Base-by-base conservation (phyloP, 2,888 invertebrate genomes). In the Drepana falcataria region DNA sequence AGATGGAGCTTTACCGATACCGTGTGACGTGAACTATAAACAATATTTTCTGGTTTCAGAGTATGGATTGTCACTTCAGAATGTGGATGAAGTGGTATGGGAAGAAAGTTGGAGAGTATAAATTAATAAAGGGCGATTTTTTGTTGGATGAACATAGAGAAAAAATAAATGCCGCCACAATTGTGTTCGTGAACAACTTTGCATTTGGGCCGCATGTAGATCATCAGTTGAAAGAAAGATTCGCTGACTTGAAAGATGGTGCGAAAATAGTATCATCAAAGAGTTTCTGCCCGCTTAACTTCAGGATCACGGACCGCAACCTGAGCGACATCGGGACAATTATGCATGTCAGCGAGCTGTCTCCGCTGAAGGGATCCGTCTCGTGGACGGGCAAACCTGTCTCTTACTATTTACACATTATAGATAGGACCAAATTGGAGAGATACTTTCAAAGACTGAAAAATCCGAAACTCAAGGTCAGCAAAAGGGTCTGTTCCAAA, bases 301-400 rank as follows among this genome's bases (percentile, higher is more conserved):
- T 99, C 92, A 94, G 99, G 67, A 98, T 99, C 81, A 99, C 98
- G 40, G 99, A 99, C 86, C 93, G 99, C 80, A 99, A 99, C 90
- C 93, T 99, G 60, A 97, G 96, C 88, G 99, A 99, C 91, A 98
- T 99, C 80, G 99, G 99, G 65, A 98, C 99, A 61, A 99, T 99
- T 76, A 98, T 99, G 97, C 98, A 98, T 85, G 98, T 99, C 48
- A 96, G 96, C 64, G 98, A 99, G 91, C 96, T 99, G 94, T 96
- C 97, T 61, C 98, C 99, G 33, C 91, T 98, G 62, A 94, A 96
- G 78, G 98, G 98, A 65, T 98, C 98, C 7, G 99, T 99, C 59
- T 99, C 99, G 33, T 99, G 99, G 99, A 99, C 99, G 59, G 98
- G 98, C 65, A 99, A 98, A 86, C 97, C 99, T 53, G 99, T 99